Base-by-base conservation (phyloP, 2,797 vertebrate species). In the Schizopygopsis malacanthus region DNA sequence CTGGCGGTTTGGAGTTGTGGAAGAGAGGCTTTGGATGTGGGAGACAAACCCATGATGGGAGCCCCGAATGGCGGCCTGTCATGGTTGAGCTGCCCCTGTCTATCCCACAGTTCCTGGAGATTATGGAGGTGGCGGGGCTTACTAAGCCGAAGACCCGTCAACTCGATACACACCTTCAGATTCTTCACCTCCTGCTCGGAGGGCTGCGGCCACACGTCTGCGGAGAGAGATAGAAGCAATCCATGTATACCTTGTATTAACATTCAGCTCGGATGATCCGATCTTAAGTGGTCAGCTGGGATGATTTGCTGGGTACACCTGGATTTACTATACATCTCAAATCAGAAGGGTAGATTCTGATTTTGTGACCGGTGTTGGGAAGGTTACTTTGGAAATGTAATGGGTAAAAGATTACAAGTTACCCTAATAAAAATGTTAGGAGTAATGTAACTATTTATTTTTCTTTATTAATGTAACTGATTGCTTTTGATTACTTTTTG, bases 161-260 rank as follows among this genome's bases (percentile, higher is more conserved):
- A 96, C 96, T 99, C 98, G 90, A 99, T 99, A 93, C 98, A 98
- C 93, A 99, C 98, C 93, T 99, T 99, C 92, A 99, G 97, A 94
- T 99, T 98, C 91, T 97, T 96, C 93, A 99, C 97, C 92, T 99
- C 98, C 92, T 96, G 96, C 91, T 93, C 95, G 90, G 94, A 94
- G 85, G 94, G 93, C 95, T 95, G 95, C 91, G 95, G 92, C 96
- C 96, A 97, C 92, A 95, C 96, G 93, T 97, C 96, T 96, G 95
- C 54, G 25, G 39, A 69, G 83, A 86, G 50, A 86, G 94, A 95
- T 95, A 52, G n/a, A 65, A 59, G 39, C 18, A 37, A 61, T 72
- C 47, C 0, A 13, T 59, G 79, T 80, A 73, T 45, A 72, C 77
- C 77, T 52, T 50, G 33, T 54, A 37, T 65, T 76, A 65, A 83